These are phyloP conservation scores for Pocillopora verrucosa DNA, from an alignment of 64 coral and sea anemone genomes.

Conservation along the genomic window DNA sequence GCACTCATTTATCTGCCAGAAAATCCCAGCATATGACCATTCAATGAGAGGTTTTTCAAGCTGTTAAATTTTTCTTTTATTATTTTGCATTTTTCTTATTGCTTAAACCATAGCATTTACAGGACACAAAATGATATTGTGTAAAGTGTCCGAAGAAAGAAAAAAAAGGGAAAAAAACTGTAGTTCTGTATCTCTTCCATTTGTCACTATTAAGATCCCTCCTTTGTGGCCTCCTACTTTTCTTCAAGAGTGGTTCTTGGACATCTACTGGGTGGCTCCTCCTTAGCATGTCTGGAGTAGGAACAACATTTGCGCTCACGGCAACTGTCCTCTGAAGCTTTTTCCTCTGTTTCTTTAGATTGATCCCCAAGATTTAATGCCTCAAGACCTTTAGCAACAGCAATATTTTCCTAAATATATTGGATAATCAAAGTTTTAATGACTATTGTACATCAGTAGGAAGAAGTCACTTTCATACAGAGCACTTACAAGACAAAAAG, in stretches of 20 bases:
- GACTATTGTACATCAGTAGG: too few species aligned
- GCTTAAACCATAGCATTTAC: too few species aligned
- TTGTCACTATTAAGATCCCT: neutral
- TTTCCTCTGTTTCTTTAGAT: neutral
- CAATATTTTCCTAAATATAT: constrained; percentile 30
- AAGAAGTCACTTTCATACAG: too few species aligned
- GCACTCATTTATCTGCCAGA: too few species aligned
- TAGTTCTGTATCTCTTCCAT: neutral
- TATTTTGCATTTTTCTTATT: too few species aligned
- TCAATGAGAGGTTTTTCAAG: too few species aligned
- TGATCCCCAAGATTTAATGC: neutral
- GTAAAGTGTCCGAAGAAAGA: too few species aligned
- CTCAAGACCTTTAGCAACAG: constrained; percentile 2
- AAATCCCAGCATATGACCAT: too few species aligned
- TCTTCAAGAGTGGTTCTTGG: constrained; percentile 12
- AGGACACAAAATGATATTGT: too few species aligned
- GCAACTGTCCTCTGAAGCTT: neutral
- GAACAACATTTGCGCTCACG: neutral
- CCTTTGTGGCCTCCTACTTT: neutral
- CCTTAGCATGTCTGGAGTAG: neutral
- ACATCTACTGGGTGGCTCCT: neutral
- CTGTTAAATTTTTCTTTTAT: too few species aligned
- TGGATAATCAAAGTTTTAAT: neutral
- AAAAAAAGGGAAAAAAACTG: neutral
- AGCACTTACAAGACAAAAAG: too few species aligned